Percentiles rank a stretch among this genome's conserved stretches.
These are phyloP conservation scores for Temnopleurus reevesii DNA, from an alignment of 53 echinoderm and acorn worm genomes.

Conservation along the genomic window DNA sequence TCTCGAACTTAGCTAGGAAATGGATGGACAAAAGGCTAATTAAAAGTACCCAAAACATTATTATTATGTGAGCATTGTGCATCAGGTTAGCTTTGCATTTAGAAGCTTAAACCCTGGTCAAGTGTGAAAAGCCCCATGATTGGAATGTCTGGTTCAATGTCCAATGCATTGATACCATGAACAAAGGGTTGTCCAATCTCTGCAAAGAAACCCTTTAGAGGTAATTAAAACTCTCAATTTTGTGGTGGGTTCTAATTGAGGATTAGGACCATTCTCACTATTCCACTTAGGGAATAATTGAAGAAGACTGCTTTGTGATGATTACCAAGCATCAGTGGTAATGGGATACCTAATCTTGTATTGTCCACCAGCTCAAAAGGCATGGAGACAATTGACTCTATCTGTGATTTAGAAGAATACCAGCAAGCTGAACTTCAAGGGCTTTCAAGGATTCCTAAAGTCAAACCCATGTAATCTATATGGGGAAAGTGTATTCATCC, in stretches of 20 bases:
- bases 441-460: background rate
- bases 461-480: background rate
- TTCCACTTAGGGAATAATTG: background rate
- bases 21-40: background rate
- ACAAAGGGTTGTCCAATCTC: background rate
- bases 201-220: background rate
- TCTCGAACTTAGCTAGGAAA: background rate
- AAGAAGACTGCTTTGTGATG: background rate
- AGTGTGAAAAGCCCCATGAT: background rate
- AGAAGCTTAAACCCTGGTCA: background rate
- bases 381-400: background rate
- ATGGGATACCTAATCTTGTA: background rate
- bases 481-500: background rate
- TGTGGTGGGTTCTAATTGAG: background rate
- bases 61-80: background rate
- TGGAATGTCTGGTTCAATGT: background rate
- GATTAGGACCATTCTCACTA: background rate
- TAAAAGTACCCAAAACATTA: slow-evolving; percentile 28
- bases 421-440: background rate
- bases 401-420: background rate
- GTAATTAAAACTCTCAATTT: background rate
- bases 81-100: background rate
- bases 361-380: background rate
- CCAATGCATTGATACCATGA: background rate
- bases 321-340: too few relatives aligned